A percentile compares a stretch with the other conserved stretches of the same genome.
phyloP scores from a whole-genome alignment of 23 tunicate genomes.

The Trididemnum clinides region DNA sequence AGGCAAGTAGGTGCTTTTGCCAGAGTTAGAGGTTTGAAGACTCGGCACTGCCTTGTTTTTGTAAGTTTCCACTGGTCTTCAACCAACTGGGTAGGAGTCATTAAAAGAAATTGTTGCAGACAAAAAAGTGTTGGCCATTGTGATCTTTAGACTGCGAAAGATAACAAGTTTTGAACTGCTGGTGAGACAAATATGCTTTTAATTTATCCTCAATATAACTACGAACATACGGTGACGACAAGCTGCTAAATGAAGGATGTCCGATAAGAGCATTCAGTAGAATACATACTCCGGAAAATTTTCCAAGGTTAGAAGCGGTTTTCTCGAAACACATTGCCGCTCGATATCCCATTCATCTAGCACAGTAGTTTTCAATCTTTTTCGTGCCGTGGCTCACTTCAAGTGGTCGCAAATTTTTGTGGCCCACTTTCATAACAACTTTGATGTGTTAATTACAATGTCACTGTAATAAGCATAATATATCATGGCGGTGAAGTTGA shows the following conservation, averaged over 20 bases:
- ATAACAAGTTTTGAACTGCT: neutral
- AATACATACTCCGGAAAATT: constrained; percentile 11
- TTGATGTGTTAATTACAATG: no score
- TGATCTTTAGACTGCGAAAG: neutral
- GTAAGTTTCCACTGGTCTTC: constrained; percentile 8
- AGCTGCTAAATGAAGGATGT: neutral
- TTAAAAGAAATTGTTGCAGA: neutral
- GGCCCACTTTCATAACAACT: no score
- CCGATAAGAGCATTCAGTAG: neutral
- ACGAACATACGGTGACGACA: constrained; percentile 3
- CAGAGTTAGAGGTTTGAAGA: neutral
- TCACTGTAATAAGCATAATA: no score
- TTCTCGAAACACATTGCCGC: constrained; percentile 11
- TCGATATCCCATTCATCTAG: no score
- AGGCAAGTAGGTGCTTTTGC: neutral
- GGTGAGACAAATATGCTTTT: neutral
- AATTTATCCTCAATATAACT: neutral
- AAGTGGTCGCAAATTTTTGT: no score
- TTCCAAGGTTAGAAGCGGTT: neutral
- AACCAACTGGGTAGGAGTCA: neutral
- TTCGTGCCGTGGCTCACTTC: no score
- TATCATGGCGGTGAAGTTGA: no score
- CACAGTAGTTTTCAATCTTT: no score
- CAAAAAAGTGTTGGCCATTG: neutral
- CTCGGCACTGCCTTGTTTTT: neutral